Conservation (phyloP, 2,888 invertebrate species). For the Endomychus coccineus region DNA sequence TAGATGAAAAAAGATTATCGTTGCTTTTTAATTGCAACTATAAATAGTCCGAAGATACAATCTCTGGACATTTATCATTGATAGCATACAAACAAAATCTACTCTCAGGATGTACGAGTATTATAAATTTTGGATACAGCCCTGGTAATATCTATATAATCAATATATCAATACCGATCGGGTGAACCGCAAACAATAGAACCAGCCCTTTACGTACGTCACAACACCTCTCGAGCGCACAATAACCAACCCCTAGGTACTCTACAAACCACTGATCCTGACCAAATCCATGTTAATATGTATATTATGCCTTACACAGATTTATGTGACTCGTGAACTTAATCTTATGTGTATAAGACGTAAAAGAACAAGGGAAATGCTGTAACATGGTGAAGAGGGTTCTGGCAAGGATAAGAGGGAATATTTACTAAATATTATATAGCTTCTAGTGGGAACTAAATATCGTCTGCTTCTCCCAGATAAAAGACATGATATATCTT, state of each 20-base stretch:
- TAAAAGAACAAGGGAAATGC: slow-evolving; percentile 10
- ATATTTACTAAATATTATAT: no score
- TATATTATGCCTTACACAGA: slow-evolving; percentile 34
- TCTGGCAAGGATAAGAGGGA: no score
- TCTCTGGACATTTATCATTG: no score
- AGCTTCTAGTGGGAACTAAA: no score
- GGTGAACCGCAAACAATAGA: slow-evolving; percentile 34
- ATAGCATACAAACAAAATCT: no score
- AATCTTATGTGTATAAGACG: slow-evolving; percentile 24
- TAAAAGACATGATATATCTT: no score
- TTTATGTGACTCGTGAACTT: slow-evolving; percentile 34
- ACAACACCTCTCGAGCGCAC: slow-evolving; percentile 40
- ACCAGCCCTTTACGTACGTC: slow-evolving; percentile 34
- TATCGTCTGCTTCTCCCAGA: no score
- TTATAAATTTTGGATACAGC: no score
- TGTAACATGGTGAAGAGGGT: slow-evolving; percentile 6
- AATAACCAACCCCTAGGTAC: slow-evolving; percentile 32
- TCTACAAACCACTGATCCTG: slow-evolving; percentile 36
- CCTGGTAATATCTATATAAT: slow-evolving; percentile 21
- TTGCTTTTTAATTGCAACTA: no score
- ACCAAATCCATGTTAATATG: slow-evolving; percentile 39
- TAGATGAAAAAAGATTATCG: no score
- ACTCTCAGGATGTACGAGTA: no score
- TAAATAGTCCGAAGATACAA: no score
- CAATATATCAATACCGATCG: slow-evolving; percentile 37